Evolutionary conservation across 2,797 vertebrate species (phyloP), one percentile per base, ranked within the genome.

Genomic region (Fundulus diaphanus): DNA sequence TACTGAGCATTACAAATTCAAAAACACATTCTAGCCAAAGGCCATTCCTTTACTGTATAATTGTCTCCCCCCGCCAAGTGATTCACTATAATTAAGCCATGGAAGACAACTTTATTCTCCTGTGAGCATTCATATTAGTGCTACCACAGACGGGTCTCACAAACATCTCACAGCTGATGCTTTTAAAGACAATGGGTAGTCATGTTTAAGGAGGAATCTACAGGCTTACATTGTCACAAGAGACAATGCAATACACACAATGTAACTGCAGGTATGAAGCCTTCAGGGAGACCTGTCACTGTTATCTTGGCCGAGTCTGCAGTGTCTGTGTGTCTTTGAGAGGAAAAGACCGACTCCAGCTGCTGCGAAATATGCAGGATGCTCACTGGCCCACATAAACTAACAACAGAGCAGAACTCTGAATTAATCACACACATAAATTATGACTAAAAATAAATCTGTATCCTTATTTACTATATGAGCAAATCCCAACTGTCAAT

Each of bases 21-120:
- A 91, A 93, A 93, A 90, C 90, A 90, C 69, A 84, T 84, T 93
- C 86, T 91, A 88, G 92, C 92, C 92, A 92, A 90, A 93, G 92
- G 90, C 91, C 85, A 91, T 92, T 92, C 83, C 83, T 90, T 91
- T 90, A 90, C 92, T 93, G 90, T 90, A 91, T 93, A 93, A 94
- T 93, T 93, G 89, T 91, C 87, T 90, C 79, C 73, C 27, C 78
- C 80, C 52, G 88, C 89, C 88, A 90, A 91, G 91, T 87, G 89
- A 90, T 92, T 90, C 87, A 82, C 79, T 82, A 90, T 94, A 94
- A 94, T 94, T 93, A 93, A 94, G 89, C 89, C 87, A 85, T 92
- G 83, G 82, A 87, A 89, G 88, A 89, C 88, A 84, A 87, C 88
- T 93, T 86, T 92, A 91, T 92, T 93, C 88, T 86, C 89, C 81